Evolutionary conservation across 2,113 vertebrate genomes (phyloP), one percentile per base, ranked within the genome.

Genomic region (Labeo catla): DNA sequence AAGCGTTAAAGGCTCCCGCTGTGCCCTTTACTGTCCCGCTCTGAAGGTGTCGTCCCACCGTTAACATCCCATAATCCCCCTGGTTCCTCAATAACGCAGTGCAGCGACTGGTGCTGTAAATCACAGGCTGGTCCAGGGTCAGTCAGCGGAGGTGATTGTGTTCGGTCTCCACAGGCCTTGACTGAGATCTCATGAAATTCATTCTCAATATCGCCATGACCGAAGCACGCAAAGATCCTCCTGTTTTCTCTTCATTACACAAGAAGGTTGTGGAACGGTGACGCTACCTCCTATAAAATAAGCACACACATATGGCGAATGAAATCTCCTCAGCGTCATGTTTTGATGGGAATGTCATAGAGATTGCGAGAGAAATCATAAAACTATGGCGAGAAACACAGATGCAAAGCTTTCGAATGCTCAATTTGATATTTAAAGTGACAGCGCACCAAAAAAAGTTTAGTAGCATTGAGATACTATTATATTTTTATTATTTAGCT

Each of bases 161-260:
- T 50, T 84, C 73, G 54, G 43, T 83, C 81, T 59, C n/a, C 45
- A 39, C 80, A 34, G 73, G 81, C 74, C 81, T 87, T 87, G 86
- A 87, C 45, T 66, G 23, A 43, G 39, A 70, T 84, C 82, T 84
- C 74, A 78, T 76, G 45, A 76, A 47, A 76, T n/a, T 76, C 73
- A 76, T 76, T 21, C 73, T 76, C 73, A 72, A 43, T 72, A 72
- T 43, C 4, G 68, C 0, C 9, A 4, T 11, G 68, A 43, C 68
- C 16, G 45, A 28, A 49, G 47, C 21, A 47, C 36, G 36, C 73
- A 50, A 28, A 50, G 73, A 50, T 76, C 73, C 47, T 23, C 45
- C 47, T 28, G 43, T 76, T 76, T 50, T 76, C 73, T 76, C 45
- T 76, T 76, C 73, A 76, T 49, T 47, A 76, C 8, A 76, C 6